Conservation (phyloP, 2,888 invertebrate genomes). For the Spialia ferax region DNA sequence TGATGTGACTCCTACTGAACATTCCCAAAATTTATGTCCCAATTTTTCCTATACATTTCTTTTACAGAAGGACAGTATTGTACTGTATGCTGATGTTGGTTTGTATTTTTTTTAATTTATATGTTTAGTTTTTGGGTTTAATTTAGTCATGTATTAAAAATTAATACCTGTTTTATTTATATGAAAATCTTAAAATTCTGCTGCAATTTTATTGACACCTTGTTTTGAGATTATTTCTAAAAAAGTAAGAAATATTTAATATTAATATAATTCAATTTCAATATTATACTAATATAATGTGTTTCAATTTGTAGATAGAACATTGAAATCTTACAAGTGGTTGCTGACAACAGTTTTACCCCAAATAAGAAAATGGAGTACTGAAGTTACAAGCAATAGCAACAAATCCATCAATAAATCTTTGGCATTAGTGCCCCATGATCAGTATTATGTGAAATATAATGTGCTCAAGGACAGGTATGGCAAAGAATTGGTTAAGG, state of each 20-base stretch:
- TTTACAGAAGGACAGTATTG: conserved; percentile 65
- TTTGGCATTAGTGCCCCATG: conserved; percentile 88
- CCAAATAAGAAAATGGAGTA: conserved; percentile 88
- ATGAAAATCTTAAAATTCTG: too few relatives aligned
- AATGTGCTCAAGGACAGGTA: conserved; percentile 92
- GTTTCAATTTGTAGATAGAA: conserved; percentile 55
- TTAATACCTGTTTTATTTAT: too few relatives aligned
- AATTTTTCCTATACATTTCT: conserved; percentile 79
- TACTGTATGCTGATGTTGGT: conserved; percentile 74
- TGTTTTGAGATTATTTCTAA: too few relatives aligned
- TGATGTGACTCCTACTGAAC: conserved; percentile 69
- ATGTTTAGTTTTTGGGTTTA: background rate
- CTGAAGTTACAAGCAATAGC: conserved; percentile 58
- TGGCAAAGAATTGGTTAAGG: conserved; percentile 90
- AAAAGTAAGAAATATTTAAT: too few relatives aligned
- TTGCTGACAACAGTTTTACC: conserved; percentile 84
- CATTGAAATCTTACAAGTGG: conserved; percentile 78
- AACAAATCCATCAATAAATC: conserved; percentile 78
- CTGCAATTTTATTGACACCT: too few relatives aligned
- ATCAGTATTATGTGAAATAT: conserved; percentile 91
- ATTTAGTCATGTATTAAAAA: too few relatives aligned
- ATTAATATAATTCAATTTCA: too few relatives aligned
- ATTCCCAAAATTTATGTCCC: conserved; percentile 73
- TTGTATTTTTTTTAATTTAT: conserved; percentile 44
- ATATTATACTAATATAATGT: too few relatives aligned